Evolutionary conservation across 2,113 vertebrate species (phyloP).

Genomic region (Polypterus bichir): DNA sequence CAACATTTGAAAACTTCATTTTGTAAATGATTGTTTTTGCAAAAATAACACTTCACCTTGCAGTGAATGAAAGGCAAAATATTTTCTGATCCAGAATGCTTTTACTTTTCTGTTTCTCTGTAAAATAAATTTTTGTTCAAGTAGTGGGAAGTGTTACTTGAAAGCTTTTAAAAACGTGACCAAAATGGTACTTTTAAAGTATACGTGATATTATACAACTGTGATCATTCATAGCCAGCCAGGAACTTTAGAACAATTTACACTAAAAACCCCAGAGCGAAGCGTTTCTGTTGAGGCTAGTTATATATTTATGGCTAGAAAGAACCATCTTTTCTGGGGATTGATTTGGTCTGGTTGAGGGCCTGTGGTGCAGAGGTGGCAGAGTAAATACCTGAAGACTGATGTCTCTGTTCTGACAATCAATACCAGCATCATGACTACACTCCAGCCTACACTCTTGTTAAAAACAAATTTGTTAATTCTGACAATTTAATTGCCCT

Average conservation of each 20-base stretch:
- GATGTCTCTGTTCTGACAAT: conserved; percentile 87
- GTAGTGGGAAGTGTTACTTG: not conserved
- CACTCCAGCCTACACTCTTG: conserved; percentile 87
- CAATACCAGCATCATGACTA: conserved; percentile 85
- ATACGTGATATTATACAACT: conserved; percentile 22
- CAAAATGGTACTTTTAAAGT: conserved; percentile 2
- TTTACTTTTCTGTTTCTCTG: not conserved
- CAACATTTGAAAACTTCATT: too few species aligned
- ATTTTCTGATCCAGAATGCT: not conserved
- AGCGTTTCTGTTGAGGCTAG: conserved; percentile 37
- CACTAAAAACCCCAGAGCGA: conserved; percentile 23
- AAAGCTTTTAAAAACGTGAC: not conserved
- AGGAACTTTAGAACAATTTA: conserved; percentile 35
- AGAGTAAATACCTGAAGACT: conserved; percentile 97
- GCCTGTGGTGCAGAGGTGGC: conserved; percentile 75
- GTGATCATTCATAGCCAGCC: conserved; percentile 45
- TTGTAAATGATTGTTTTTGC: too few species aligned
- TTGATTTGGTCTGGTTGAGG: conserved; percentile 80
- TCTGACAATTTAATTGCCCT: conserved; percentile 99
- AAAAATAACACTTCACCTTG: too few species aligned
- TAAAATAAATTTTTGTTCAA: not conserved
- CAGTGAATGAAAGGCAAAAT: too few species aligned
- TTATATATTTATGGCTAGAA: conserved; percentile 63
- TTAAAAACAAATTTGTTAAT: conserved; percentile 99
- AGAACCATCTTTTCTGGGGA: conserved; percentile 73